Evolutionary conservation across 1,140 invertebrate genomes (phyloP).

Genomic region (Papilio glaucus): DNA sequence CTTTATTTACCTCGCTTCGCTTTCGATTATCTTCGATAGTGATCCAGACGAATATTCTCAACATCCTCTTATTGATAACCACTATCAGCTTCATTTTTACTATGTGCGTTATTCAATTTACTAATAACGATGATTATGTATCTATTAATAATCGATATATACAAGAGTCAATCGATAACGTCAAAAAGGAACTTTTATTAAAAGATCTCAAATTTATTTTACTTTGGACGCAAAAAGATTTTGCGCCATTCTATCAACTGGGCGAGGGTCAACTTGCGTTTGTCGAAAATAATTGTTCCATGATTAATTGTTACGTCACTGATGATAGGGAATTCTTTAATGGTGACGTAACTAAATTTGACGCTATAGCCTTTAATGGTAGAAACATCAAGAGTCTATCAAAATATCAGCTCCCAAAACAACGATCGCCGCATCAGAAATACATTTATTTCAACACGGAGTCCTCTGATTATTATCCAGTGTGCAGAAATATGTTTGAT

Average conservation of each 20-base stretch:
- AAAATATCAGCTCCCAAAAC: constrained; percentile 59
- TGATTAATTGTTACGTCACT: constrained; percentile 69
- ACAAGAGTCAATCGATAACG: constrained; percentile 61
- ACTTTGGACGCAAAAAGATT: constrained; percentile 61
- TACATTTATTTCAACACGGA: constrained; percentile 83
- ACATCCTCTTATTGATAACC: constrained; percentile 52
- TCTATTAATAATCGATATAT: constrained; percentile 46
- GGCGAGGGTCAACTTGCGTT: constrained; percentile 61
- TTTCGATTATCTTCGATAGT: constrained; percentile 43
- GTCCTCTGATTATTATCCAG: constrained; percentile 76
- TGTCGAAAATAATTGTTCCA: constrained; percentile 62
- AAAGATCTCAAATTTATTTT: constrained; percentile 63
- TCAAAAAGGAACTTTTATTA: constrained; percentile 51
- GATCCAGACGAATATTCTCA: constrained; percentile 49
- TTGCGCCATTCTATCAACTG: constrained; percentile 58
- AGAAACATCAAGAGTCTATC: constrained; percentile 50
- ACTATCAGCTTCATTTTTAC: constrained; percentile 55
- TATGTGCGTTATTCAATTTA: constrained; percentile 49
- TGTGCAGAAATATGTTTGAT: constrained; percentile 61
- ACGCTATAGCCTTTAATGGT: constrained; percentile 78
- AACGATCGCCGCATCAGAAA: constrained; percentile 69
- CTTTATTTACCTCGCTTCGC: constrained; percentile 27
- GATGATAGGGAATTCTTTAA: constrained; percentile 60
- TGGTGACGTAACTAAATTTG: constrained; percentile 68
- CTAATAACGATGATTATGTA: background rate